Conservation (phyloP, 1,140 invertebrate genomes). For the Sipha flava region DNA sequence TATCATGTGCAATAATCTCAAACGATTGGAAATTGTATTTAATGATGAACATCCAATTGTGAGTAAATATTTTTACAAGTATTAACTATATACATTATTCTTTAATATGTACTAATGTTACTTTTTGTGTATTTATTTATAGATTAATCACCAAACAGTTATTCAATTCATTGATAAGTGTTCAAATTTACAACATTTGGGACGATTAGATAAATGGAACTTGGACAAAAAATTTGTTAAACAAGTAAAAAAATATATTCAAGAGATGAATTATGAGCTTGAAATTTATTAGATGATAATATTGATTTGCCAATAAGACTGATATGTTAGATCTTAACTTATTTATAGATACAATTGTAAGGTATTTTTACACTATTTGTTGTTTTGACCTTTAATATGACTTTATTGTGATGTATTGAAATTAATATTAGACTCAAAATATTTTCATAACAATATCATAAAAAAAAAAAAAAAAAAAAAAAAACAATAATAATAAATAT, state of each 20-base stretch:
- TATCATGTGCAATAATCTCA: background rate
- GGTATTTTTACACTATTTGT: background rate
- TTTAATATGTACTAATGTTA: background rate
- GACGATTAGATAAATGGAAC: background rate
- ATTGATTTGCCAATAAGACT: background rate
- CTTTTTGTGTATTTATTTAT: background rate
- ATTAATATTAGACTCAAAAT: background rate
- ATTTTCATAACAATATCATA: background rate
- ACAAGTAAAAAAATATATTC: background rate
- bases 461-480: background rate
- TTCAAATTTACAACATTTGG: constrained; percentile 6
- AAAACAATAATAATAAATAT: background rate
- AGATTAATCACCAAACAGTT: background rate
- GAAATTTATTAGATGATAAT: background rate
- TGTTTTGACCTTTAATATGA: background rate
- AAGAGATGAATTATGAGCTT: background rate
- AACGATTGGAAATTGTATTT: background rate
- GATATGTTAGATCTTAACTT: constrained; percentile 11
- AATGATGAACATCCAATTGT: background rate
- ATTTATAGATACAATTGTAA: background rate
- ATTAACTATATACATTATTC: no score
- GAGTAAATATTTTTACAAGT: background rate
- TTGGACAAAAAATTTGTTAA: background rate
- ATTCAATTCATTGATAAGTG: constrained; percentile 11
- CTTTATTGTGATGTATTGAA: background rate